Evolutionary conservation across 2,797 vertebrate species (phyloP).

Genomic region (Hipposideros larvatus): DNA sequence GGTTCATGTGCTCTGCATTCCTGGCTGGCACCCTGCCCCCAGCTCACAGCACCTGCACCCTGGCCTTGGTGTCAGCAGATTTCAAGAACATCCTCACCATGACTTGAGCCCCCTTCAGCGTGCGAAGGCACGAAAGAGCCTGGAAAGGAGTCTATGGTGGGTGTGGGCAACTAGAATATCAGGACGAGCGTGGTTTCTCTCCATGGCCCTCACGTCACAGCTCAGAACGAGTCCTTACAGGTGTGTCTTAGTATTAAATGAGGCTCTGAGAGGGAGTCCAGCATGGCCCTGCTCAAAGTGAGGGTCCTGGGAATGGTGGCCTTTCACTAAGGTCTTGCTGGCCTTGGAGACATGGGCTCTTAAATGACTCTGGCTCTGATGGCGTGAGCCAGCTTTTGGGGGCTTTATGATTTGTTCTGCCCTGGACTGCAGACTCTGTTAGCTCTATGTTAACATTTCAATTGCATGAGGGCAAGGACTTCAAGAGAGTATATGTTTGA

Average conservation of each 20-base stretch:
- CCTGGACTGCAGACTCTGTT: not conserved
- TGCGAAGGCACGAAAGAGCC: not conserved
- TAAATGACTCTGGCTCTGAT: not conserved
- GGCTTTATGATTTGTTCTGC: not conserved
- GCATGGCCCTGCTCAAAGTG: too few relatives aligned
- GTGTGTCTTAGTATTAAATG: not conserved
- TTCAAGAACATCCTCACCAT: not conserved
- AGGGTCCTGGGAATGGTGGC: not conserved
- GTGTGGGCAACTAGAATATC: not conserved
- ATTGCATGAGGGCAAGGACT: not conserved
- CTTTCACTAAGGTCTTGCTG: not conserved
- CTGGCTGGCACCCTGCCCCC: not conserved
- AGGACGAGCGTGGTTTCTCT: not conserved
- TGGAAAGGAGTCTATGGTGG: not conserved
- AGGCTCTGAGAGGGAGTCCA: not conserved
- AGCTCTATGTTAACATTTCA: not conserved
- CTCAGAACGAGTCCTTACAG: not conserved
- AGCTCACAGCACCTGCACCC: not conserved
- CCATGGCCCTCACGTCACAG: not conserved
- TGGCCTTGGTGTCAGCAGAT: not conserved
- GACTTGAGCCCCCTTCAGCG: not conserved
- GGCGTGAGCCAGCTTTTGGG: rapidly evolving
- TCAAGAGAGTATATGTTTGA: not conserved
- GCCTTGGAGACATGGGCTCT: not conserved
- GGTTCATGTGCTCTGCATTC: rapidly evolving